A percentile compares a stretch with the other conserved stretches of the same genome.
Evolutionary conservation across 2,888 invertebrate species (phyloP).

Genomic region (Aleiodes alternator): DNA sequence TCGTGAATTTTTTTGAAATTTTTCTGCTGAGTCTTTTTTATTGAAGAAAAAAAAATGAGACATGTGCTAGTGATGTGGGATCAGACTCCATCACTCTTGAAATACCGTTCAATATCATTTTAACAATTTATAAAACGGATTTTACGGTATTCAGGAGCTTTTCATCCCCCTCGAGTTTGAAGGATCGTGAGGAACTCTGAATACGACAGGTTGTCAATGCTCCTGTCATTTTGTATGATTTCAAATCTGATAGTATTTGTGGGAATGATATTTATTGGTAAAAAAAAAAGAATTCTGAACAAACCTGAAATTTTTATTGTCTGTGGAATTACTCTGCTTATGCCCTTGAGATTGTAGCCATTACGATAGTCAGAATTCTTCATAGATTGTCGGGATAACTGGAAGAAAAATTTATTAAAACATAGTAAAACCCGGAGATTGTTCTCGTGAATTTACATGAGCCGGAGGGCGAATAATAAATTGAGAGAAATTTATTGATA

Average conservation of each 20-base stretch:
- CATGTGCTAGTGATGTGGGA: background rate
- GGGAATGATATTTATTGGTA: background rate
- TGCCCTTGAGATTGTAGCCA: constrained; percentile 32
- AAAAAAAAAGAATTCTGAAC: background rate
- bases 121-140: background rate
- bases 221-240: background rate
- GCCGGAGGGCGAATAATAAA: constrained; percentile 1
- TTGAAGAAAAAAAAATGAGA: constrained; percentile 1
- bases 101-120: background rate
- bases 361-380: background rate
- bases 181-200: too few species aligned
- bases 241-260: background rate
- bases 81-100: constrained; percentile 7
- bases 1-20: too few species aligned
- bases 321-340: constrained; percentile 19
- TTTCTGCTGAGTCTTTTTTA: too few species aligned
- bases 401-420: constrained; percentile 19
- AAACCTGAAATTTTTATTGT: constrained; percentile 36
- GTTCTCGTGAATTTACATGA: background rate
- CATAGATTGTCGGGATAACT: constrained; percentile 2
- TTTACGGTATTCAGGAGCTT: background rate
- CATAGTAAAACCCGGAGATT: constrained; percentile 1
- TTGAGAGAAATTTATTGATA: constrained; percentile 6
- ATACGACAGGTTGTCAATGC: too few species aligned
- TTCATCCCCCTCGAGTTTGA: background rate